Base-by-base conservation (phyloP, 2,113 vertebrate species). In the Cavia porcellus region DNA sequence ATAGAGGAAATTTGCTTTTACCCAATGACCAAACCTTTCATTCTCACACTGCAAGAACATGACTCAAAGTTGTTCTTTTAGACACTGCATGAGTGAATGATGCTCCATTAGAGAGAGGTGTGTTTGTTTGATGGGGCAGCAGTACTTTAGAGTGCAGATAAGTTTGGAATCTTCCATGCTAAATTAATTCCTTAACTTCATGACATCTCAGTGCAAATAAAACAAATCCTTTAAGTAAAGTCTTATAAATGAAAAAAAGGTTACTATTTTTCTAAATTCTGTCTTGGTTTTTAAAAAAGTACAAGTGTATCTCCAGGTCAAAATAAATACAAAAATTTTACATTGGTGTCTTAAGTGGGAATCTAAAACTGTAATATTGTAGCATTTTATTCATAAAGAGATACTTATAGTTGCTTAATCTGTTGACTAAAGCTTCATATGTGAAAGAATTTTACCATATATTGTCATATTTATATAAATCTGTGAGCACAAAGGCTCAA, bases 391-490 rank as follows among this genome's bases (percentile, higher is more conserved):
- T 95, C 57, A 83, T 84, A 95, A 93, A 30, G 25, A 93, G 15
- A 94, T 88, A 4, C 79, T 91, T 42, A 52, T 79, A 95, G 70
- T 96, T 96, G 92, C 90, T 93, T 88, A 28, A 64, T 59, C 61
- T 86, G 38, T 82, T 98, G 38, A 59, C 47, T 94, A 90, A 89
- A 90, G 42, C 92, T 96, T 91, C 94, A 79, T 88, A 94, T 94
- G 86, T 89, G 50, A 97, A 96, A 95, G 96, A 9, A 0, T 84
- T 98, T 98, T 93, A 92, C 93, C 86, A 19, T 55, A 97, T 95
- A 83, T 97, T 75, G 91, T 90, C 93, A 92, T 87, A 94, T 97
- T 82, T 98, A 86, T 96, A 83, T 90, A 96, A 90, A 93, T 64
- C 66, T 93, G 12, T 38, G 66, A 85, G 30, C 97, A 77, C 35